These are phyloP conservation scores for Chionoecetes opilio DNA, from an alignment of 1,140 invertebrate species.

Conservation along the genomic window DNA sequence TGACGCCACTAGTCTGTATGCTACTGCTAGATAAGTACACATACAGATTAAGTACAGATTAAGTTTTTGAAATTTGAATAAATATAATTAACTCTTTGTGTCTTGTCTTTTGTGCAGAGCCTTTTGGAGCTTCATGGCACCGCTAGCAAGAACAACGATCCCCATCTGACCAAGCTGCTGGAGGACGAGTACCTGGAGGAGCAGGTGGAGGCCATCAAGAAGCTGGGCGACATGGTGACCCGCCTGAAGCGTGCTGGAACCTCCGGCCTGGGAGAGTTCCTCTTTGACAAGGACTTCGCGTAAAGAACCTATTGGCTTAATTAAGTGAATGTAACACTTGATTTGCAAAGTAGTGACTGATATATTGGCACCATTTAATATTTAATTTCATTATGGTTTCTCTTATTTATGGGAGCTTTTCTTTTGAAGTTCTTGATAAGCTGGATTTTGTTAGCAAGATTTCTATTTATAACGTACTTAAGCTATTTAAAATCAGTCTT, in stretches of 20 bases:
- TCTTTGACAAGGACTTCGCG: conserved; percentile 86
- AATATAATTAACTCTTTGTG: not conserved
- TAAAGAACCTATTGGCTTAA: not conserved
- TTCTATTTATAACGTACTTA: no score
- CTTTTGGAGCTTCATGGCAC: conserved; percentile 89
- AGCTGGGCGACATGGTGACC: conserved; percentile 86
- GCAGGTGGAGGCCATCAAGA: conserved; percentile 87
- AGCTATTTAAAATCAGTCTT: no score
- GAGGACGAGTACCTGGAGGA: conserved; percentile 65
- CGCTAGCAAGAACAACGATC: conserved; percentile 84
- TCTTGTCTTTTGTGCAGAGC: conserved; percentile 80
- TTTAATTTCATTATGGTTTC: not conserved
- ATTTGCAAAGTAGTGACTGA: not conserved
- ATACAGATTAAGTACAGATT: not conserved
- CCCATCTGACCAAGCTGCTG: conserved; percentile 64
- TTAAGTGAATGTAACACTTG: not conserved
- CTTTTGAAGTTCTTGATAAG: not conserved
- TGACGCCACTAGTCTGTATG: no score
- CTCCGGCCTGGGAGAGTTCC: conserved; percentile 87
- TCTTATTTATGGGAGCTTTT: no score
- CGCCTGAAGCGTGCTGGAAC: conserved; percentile 86
- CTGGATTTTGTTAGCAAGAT: no score
- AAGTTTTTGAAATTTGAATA: not conserved
- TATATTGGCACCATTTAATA: not conserved
- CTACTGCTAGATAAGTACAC: no score